Base-by-base conservation (phyloP, 2,797 vertebrate species). In the Lagodon rhomboides region DNA sequence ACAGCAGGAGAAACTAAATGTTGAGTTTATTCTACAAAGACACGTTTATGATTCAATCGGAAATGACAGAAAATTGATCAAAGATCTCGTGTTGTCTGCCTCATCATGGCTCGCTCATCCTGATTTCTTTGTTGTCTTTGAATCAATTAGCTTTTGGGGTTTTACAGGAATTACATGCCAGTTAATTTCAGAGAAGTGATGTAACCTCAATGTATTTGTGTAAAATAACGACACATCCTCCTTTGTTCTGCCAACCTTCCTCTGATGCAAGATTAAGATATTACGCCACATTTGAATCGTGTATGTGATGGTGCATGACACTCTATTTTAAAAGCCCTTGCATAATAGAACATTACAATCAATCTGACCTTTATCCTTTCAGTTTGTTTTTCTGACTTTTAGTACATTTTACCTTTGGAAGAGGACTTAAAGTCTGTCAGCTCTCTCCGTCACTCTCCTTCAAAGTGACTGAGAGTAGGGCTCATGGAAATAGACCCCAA, bases 261-360 rank as follows among this genome's bases (percentile, higher is more conserved):
- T 23, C 3, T 20, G 51, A 55, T 44, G 16, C 68, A 70, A n/a
- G 47, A 51, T 53, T 22, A 38, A 41, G 50, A 67, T 67, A 17
- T 17, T 16, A 12, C 34, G 0, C 18, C 1, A n/a, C 6, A 12
- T 3, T 15, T 15, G 15, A 13, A 15, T 15, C 0, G 43, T 44
- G 16, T 47, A 16, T 1, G 46, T 17, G 34, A 38, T 38, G 34
- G 8, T 38, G 1, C 1, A 9, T 38, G 8, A 38, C 4, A 38
- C 34, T 9, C 34, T 38, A 9, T 38, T 34, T 38, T 7, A 7
- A 34, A 34, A 34, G 30, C 30, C 30, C 34, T 38, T 38, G 34
- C 8, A 38, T 10, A 38, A 38, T 38, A 38, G 34, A 9, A 38
- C 34, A 38, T 38, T 38, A 38, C 34, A 38, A 38, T 38, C 8